These are phyloP conservation scores for Scatophagus argus DNA, from an alignment of 2,113 vertebrate species.

Conservation along the genomic window DNA sequence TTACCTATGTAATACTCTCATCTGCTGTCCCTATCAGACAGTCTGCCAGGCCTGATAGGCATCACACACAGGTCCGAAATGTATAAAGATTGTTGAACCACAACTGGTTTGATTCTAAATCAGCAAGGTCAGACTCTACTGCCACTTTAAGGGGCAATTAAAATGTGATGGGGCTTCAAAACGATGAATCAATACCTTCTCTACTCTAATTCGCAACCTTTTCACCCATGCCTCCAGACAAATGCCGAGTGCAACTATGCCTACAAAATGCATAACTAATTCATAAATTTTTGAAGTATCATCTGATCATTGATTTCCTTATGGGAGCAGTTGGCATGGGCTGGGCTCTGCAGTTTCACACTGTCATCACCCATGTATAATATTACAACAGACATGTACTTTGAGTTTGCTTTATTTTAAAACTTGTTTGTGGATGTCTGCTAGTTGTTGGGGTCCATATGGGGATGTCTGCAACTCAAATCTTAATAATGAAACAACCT, in stretches of 20 bases:
- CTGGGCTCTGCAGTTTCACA: no score
- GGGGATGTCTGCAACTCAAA: no score
- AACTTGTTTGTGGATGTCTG: no score
- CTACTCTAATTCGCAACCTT: not conserved
- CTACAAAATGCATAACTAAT: not conserved
- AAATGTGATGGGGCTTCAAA: not conserved
- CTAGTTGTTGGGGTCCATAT: no score
- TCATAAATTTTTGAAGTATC: no score
- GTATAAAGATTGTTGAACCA: not conserved
- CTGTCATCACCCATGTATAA: no score
- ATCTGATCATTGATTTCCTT: no score
- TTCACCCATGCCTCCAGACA: not conserved
- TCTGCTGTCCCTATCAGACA: not conserved
- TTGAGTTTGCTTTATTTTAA: no score
- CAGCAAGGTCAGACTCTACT: not conserved
- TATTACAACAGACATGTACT: no score
- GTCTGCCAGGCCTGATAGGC: conserved; percentile 11
- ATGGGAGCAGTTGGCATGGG: no score
- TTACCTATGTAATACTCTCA: not conserved
- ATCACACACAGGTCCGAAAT: conserved; percentile 5
- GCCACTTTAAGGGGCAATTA: conserved; percentile 26
- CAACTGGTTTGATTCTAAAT: conserved; percentile 31
- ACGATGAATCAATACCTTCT: conserved; percentile 24
- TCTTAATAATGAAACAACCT: no score
- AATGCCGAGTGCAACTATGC: not conserved